Percentiles rank a stretch among this genome's conserved stretches.
Evolutionary conservation across 2,888 invertebrate species (phyloP).

Genomic region (Euplagia quadripunctaria): DNA sequence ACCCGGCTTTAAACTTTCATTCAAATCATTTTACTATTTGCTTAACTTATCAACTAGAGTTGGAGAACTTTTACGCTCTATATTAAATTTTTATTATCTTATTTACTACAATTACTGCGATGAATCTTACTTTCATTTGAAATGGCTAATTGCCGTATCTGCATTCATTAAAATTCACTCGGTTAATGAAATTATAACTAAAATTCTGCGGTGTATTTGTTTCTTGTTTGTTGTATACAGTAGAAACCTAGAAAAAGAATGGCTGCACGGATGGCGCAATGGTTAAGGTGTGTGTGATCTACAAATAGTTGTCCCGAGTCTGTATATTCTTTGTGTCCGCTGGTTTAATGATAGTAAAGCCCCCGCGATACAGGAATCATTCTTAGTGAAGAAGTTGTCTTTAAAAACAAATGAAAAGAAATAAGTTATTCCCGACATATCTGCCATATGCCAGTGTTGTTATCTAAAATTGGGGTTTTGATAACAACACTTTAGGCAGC

Average conservation of each 20-base stretch:
- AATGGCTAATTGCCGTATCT: neutral
- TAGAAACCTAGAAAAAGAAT: neutral
- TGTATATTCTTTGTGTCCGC: too few relatives aligned
- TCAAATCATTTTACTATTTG: slow-evolving; percentile 30
- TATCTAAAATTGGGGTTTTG: too few relatives aligned
- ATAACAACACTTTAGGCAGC: too few relatives aligned
- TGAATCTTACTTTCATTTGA: neutral
- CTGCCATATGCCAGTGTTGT: too few relatives aligned
- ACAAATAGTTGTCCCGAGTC: too few relatives aligned
- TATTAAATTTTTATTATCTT: neutral
- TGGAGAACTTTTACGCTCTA: neutral
- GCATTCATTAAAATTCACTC: neutral
- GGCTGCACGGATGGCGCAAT: too few relatives aligned
- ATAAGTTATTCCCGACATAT: too few relatives aligned
- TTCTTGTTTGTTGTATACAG: neutral
- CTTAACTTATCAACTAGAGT: neutral
- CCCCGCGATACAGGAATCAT: too few relatives aligned
- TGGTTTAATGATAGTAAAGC: too few relatives aligned
- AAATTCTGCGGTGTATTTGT: neutral
- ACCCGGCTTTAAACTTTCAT: slow-evolving; percentile 61
- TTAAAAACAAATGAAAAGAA: too few relatives aligned
- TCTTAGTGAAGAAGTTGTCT: too few relatives aligned
- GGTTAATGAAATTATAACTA: neutral
- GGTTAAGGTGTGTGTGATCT: too few relatives aligned
- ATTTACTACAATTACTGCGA: neutral